phyloP scores from a whole-genome alignment of 2,888 invertebrate genomes.

The Bugula neritina region DNA sequence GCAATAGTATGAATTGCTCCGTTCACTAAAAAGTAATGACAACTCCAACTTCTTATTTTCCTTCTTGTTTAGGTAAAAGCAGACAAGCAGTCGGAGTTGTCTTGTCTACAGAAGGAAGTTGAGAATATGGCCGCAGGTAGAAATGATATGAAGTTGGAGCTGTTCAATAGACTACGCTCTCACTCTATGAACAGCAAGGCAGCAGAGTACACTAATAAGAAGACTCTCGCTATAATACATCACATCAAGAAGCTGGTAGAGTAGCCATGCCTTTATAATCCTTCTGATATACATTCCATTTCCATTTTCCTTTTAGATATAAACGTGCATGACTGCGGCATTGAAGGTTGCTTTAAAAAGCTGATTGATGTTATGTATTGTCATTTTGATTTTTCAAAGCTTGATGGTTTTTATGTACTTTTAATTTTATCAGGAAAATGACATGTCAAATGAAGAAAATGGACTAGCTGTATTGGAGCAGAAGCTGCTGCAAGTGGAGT shows the following conservation, averaged over 20 bases:
- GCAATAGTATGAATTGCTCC: no score
- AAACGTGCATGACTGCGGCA: no score
- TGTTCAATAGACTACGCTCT: background rate
- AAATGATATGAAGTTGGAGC: background rate
- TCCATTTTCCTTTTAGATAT: no score
- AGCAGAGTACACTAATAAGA: background rate
- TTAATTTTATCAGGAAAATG: slow-evolving; percentile 15
- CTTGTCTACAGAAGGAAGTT: background rate
- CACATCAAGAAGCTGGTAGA: background rate
- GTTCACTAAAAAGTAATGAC: no score
- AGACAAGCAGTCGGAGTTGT: background rate
- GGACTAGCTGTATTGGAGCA: slow-evolving; percentile 3
- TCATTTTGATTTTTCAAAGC: no score
- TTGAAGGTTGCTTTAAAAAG: no score
- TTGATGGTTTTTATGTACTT: no score
- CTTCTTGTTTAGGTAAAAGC: background rate
- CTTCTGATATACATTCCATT: no score
- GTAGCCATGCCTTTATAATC: background rate
- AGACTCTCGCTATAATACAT: background rate
- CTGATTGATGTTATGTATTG: no score
- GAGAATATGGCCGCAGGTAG: background rate
- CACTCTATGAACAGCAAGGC: background rate
- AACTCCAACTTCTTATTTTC: no score
- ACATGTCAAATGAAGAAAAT: slow-evolving; percentile 15
- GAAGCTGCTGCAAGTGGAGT: background rate